phyloP scores from a whole-genome alignment of 2,888 invertebrate species.

The Idaea dimidiata region DNA sequence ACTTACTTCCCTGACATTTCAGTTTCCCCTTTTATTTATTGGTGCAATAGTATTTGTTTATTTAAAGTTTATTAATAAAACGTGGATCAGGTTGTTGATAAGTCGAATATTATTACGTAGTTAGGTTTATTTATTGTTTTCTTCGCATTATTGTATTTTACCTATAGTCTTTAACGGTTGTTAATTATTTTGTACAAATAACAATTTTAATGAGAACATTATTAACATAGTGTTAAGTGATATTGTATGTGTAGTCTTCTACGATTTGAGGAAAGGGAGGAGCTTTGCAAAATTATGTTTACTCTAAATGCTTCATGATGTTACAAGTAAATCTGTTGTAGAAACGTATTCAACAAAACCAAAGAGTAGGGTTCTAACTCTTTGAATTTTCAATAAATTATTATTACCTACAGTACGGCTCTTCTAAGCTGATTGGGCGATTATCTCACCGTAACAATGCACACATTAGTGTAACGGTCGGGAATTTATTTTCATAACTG shows the following conservation, averaged over 20 bases:
- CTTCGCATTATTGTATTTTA: conserved; percentile 64
- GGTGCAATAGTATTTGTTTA: conserved; percentile 58
- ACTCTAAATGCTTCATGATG: conserved; percentile 19
- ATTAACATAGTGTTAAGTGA: conserved; percentile 64
- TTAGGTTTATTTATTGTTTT: conserved; percentile 68
- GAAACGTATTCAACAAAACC: conserved; percentile 60
- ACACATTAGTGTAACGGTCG: no score
- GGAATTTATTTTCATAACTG: no score
- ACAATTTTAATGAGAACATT: conserved; percentile 69
- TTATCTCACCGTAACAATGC: not conserved
- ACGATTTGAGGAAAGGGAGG: conserved; percentile 31
- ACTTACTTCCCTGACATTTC: conserved; percentile 25
- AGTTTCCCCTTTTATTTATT: conserved; percentile 51
- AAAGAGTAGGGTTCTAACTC: conserved; percentile 74
- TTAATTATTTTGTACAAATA: conserved; percentile 80
- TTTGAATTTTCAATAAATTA: conserved; percentile 65
- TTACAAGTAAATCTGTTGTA: conserved; percentile 35
- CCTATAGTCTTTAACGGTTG: conserved; percentile 75
- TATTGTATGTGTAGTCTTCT: conserved; percentile 30
- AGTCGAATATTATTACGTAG: conserved; percentile 29
- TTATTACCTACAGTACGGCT: conserved; percentile 22
- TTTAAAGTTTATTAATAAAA: conserved; percentile 38
- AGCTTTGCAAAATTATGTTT: conserved; percentile 41
- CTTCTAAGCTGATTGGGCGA: not conserved
- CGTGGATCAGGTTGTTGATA: conserved; percentile 5